Evolutionary conservation across 1,140 invertebrate genomes (phyloP), one percentile per base, ranked within the genome.

Genomic region (Leptinotarsa texana): DNA sequence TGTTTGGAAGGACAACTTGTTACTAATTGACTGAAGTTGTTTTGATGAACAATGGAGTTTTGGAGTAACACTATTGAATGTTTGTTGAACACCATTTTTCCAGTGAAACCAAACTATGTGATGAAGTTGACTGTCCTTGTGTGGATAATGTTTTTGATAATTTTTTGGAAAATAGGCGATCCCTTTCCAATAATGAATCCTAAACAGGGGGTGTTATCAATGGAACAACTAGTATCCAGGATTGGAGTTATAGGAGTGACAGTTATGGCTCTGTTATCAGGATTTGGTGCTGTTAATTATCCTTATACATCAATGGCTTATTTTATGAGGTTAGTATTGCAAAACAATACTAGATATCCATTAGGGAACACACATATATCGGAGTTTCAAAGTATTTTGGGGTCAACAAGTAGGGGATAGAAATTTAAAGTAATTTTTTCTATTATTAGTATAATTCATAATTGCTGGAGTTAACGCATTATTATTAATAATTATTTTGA

Each of bases 221-320:
- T 98, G 84, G 96, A 98, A 84, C 96, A 98, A 87, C 95, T 95
- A 66, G 97, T 99, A 11, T 98, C 97, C 69, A 87, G 98, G 84
- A 92, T 99, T 79, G 97, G 97, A 67, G 95, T 99, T 4, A 97
- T 99, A 82, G 97, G 97, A n/a, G 98, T 99, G 0, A 99, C 98
- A 17, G 94, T 99, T 3, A 99, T 99, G 97, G 98, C 98, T 1
- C 87, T 99, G 49, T 87, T 99, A 1, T 99, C 98, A 13, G 98
- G 98, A 27, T 99, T 99, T 89, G 98, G 98, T 92, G 98, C 98
- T 78, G 98, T 99, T 13, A 99, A 99, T 87, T 99, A 98, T 87
- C 98, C 98, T 0, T 99, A 99, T 84, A 98, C 97, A 5, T 99
- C 96, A 42, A 99, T 99, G 98, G 92, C 96, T 67, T 97, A 97